These are phyloP conservation scores for Amiota communis DNA, from an alignment of 2,888 invertebrate genomes.

Conservation along the genomic window DNA sequence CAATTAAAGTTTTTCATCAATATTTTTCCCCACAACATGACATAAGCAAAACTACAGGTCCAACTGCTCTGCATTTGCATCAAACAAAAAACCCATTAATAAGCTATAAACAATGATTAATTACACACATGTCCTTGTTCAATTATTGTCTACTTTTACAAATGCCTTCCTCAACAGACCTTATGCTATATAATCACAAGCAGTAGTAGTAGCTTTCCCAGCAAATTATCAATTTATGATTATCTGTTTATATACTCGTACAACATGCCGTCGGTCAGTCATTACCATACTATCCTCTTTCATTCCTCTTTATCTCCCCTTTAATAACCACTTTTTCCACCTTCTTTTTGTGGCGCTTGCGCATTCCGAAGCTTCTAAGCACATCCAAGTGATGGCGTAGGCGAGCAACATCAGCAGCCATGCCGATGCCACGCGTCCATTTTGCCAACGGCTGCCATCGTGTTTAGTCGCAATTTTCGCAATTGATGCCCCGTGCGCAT, in stretches of 20 bases:
- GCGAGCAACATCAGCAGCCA: constrained; percentile 36
- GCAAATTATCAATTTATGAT: constrained; percentile 60
- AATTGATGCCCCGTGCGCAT: constrained; percentile 27
- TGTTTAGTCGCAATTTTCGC: constrained; percentile 54
- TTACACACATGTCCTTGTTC: constrained; percentile 54
- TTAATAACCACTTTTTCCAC: too few relatives aligned
- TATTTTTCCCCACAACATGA: too few relatives aligned
- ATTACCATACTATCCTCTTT: constrained; percentile 41
- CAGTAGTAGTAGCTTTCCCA: constrained; percentile 28
- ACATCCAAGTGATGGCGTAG: neutral
- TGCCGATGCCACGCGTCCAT: constrained; percentile 57
- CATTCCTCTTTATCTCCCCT: too few relatives aligned
- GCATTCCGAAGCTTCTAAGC: constrained; percentile 20
- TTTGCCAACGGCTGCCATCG: constrained; percentile 61
- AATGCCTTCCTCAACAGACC: neutral
- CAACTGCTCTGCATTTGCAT: neutral
- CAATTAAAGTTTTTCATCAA: too few relatives aligned
- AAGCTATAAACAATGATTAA: constrained; percentile 61
- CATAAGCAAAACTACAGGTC: too few relatives aligned
- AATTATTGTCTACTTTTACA: neutral
- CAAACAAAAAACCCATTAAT: neutral
- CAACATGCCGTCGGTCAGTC: constrained; percentile 27
- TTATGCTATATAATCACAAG: constrained; percentile 49
- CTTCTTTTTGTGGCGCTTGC: constrained; percentile 7
- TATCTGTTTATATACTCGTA: constrained; percentile 39